These are phyloP conservation scores for Alsophila aescularia DNA, from an alignment of 2,888 invertebrate genomes.

Conservation along the genomic window DNA sequence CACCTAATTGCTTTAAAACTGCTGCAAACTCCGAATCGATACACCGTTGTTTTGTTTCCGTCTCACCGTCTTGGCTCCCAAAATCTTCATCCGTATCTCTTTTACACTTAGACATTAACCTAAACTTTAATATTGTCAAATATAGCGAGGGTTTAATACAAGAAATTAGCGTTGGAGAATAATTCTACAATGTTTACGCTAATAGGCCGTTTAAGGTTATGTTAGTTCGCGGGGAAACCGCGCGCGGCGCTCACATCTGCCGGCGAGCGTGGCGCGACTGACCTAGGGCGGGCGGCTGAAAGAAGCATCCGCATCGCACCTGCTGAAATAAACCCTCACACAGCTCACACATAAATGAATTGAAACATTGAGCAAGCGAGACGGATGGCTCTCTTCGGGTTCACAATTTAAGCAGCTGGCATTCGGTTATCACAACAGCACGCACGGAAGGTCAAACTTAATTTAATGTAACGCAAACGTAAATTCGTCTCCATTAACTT, in stretches of 20 bases:
- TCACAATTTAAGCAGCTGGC: not conserved
- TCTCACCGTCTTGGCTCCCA: constrained; percentile 48
- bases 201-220: constrained; percentile 69
- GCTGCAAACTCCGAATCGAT: constrained; percentile 69
- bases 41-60: constrained; percentile 73
- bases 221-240: constrained; percentile 59
- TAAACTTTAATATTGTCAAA: constrained; percentile 6
- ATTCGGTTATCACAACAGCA: not conserved
- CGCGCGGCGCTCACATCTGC: constrained; percentile 72
- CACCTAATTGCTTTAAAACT: constrained; percentile 52
- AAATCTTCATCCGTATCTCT: constrained; percentile 39
- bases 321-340: constrained; percentile 19
- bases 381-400: not conserved
- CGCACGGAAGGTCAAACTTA: not conserved
- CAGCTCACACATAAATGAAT: constrained; percentile 13
- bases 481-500: not conserved
- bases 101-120: constrained; percentile 14
- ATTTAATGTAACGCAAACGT: not conserved
- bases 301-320: constrained; percentile 25
- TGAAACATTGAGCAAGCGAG: constrained; percentile 15
- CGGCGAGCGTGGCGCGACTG: constrained; percentile 73
- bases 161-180: constrained; percentile 24
- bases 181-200: constrained; percentile 40
- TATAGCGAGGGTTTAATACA: constrained; percentile 26
- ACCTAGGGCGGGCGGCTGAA: constrained; percentile 66